Evolutionary conservation across 30 jellyfish, hydroid and myxozoan species (phyloP).

Genomic region (Aurelia aurita): DNA sequence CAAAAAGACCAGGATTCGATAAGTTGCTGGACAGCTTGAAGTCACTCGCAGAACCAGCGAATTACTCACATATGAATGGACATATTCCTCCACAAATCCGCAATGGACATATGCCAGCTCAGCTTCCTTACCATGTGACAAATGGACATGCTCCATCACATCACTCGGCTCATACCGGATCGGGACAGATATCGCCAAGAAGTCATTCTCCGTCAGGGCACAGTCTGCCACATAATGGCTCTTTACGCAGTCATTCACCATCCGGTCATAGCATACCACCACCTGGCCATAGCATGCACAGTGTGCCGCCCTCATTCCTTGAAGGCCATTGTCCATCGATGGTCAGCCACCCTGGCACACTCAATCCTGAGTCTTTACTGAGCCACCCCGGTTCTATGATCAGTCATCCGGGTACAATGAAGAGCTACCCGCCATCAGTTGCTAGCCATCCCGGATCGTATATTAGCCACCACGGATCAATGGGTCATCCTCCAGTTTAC

Average conservation of each 20-base stretch:
- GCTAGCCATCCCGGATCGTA: constrained; percentile 55
- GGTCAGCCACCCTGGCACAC: constrained; percentile 58
- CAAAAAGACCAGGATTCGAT: constrained; percentile 71
- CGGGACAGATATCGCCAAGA: constrained; percentile 72
- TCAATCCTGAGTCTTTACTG: constrained; percentile 52
- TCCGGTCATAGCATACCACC: constrained; percentile 70
- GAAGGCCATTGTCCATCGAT: constrained; percentile 67
- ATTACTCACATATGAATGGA: constrained; percentile 64
- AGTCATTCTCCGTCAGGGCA: constrained; percentile 78
- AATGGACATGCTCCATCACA: constrained; percentile 52
- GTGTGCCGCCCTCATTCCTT: constrained; percentile 52
- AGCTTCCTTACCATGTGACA: constrained; percentile 50
- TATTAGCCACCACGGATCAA: constrained; percentile 32
- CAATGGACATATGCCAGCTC: constrained; percentile 60
- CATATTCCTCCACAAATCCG: constrained; percentile 41
- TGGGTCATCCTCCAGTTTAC: constrained; percentile 52
- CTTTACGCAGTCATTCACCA: constrained; percentile 68
- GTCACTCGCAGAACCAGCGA: constrained; percentile 68
- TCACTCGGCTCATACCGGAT: constrained; percentile 51
- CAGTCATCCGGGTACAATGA: constrained; percentile 42
- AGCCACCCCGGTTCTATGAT: constrained; percentile 69
- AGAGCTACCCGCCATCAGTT: constrained; percentile 65
- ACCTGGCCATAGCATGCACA: constrained; percentile 66
- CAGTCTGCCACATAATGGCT: constrained; percentile 63
- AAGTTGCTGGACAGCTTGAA: constrained; percentile 61